phyloP scores from a whole-genome alignment of 2,797 vertebrate species.

The Danio jaintianensis region DNA sequence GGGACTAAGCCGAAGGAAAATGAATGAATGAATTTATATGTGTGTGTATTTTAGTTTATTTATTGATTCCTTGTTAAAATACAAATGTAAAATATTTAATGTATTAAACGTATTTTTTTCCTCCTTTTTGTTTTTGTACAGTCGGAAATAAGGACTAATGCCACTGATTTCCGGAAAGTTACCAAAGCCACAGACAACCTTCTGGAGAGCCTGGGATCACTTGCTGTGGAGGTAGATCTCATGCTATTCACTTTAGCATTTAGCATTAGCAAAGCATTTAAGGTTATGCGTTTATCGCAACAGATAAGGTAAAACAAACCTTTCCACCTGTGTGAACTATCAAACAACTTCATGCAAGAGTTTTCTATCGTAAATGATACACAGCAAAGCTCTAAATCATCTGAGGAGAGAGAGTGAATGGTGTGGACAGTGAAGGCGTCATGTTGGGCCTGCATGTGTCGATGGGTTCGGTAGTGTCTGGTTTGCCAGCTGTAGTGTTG shows the following conservation, averaged over 20 bases:
- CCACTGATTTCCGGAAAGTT: slow-evolving; percentile 74
- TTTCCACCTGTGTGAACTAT: slow-evolving; percentile 2
- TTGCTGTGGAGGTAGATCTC: slow-evolving; percentile 86
- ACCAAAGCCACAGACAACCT: slow-evolving; percentile 81
- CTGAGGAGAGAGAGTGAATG: slow-evolving; percentile 27
- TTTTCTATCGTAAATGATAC: background rate
- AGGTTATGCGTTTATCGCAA: background rate
- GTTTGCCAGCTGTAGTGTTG: slow-evolving; percentile 37
- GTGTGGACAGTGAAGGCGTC: slow-evolving; percentile 41
- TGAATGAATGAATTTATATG: no score
- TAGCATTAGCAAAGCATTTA: background rate
- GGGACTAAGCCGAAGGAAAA: no score
- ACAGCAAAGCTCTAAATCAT: background rate
- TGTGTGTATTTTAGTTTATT: no score
- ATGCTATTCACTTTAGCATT: background rate
- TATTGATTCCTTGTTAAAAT: no score
- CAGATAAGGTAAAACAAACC: slow-evolving; percentile 3
- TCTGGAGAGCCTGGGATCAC: slow-evolving; percentile 82
- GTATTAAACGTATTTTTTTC: background rate
- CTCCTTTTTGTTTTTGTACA: slow-evolving; percentile 64
- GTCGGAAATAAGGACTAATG: slow-evolving; percentile 79
- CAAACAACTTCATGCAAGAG: background rate
- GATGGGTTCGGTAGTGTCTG: slow-evolving; percentile 49
- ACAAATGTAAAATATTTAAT: no score
- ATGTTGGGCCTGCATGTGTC: slow-evolving; percentile 33